Evolutionary conservation across 2,888 invertebrate species (phyloP).

Genomic region (Fissipunctia ypsillon): DNA sequence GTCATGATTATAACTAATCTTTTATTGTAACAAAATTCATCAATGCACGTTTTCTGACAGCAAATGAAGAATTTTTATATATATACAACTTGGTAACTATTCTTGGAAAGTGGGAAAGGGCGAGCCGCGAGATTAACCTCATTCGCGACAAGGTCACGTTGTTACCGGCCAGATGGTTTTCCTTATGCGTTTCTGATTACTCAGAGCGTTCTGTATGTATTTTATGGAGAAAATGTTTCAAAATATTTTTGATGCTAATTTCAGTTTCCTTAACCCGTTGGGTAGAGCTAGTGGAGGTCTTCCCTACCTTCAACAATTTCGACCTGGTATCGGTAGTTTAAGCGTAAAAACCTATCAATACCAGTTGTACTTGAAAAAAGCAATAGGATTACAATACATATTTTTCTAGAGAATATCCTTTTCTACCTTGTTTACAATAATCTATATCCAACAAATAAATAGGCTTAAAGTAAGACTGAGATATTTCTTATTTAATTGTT

Average conservation of each 20-base stretch:
- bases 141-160: conserved; percentile 15
- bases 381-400: neutral
- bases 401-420: neutral
- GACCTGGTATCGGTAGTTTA: neutral
- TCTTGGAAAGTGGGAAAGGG: neutral
- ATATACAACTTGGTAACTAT: neutral
- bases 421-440: neutral
- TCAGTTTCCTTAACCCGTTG: neutral
- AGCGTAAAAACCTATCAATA: neutral
- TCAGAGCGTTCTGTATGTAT: too few relatives aligned
- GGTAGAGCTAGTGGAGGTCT: neutral
- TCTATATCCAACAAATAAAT: too few relatives aligned
- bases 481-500: too few relatives aligned
- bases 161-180: conserved; percentile 8
- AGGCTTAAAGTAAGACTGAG: too few relatives aligned
- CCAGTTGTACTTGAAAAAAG: neutral
- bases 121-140: neutral
- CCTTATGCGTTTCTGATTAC: conserved; percentile 5
- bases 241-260: neutral
- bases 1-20: too few relatives aligned
- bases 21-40: neutral
- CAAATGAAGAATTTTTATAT: neutral
- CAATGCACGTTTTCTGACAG: neutral
- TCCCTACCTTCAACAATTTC: too few relatives aligned
- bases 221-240: neutral